Evolutionary conservation across 92 coral and sea anemone genomes (phyloP).

Genomic region (Paragorgia papillata): DNA sequence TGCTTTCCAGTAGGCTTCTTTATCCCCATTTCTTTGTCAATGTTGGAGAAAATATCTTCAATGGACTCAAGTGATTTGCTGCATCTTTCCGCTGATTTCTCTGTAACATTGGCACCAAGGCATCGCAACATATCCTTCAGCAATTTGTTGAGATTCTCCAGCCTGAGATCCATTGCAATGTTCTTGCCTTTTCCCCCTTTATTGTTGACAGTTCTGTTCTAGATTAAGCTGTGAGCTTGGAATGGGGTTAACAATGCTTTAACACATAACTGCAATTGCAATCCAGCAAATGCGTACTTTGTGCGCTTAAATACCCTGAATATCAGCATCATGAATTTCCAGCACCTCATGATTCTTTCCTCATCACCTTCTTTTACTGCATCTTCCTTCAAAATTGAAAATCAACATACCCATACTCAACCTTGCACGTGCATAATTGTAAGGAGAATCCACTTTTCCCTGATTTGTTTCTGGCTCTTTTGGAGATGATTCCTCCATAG

Average conservation of each 20-base stretch:
- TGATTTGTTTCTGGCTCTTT: too few relatives aligned
- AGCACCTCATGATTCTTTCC: background rate
- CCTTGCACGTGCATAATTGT: slow-evolving; percentile 60
- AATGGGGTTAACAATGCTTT: slow-evolving; percentile 49
- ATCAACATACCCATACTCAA: slow-evolving; percentile 56
- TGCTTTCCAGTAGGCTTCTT: background rate
- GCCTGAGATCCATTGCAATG: slow-evolving; percentile 57
- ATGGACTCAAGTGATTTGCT: slow-evolving; percentile 8
- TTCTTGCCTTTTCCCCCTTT: slow-evolving; percentile 61
- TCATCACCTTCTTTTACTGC: slow-evolving; percentile 74
- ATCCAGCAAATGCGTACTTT: slow-evolving; percentile 62
- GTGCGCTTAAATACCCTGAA: slow-evolving; percentile 55
- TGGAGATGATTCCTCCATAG: too few relatives aligned
- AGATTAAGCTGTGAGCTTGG: slow-evolving; percentile 54
- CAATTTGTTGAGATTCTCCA: slow-evolving; percentile 58
- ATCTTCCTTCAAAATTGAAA: slow-evolving; percentile 60
- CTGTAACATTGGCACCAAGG: too few relatives aligned
- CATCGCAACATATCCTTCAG: too few relatives aligned
- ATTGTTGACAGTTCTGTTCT: slow-evolving; percentile 72
- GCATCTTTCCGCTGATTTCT: background rate
- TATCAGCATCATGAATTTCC: too few relatives aligned
- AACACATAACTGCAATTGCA: slow-evolving; percentile 41
- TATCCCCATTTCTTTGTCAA: slow-evolving; percentile 1
- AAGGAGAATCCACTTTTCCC: background rate
- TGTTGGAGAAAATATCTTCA: background rate